These are phyloP conservation scores for Cyclopterus lumpus DNA, from an alignment of 2,797 vertebrate species.

Conservation along the genomic window DNA sequence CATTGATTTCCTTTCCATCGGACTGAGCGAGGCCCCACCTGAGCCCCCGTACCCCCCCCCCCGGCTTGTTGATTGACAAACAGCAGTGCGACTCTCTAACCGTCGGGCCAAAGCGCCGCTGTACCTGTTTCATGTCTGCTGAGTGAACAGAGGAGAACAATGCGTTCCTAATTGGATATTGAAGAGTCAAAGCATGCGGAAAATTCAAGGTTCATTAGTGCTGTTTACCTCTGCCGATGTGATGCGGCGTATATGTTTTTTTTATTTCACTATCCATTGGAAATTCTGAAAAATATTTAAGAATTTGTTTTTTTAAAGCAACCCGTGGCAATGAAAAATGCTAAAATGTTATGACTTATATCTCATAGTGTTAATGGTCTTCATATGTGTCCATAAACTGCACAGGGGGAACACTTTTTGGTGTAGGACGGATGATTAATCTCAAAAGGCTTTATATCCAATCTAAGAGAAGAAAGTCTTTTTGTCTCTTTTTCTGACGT, in stretches of 20 bases:
- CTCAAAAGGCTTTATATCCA: not conserved
- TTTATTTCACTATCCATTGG: too few relatives aligned
- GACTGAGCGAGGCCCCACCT: conserved; percentile 11
- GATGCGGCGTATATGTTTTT: not conserved
- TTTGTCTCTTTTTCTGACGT: not conserved
- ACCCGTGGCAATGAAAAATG: not conserved
- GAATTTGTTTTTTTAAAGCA: too few relatives aligned
- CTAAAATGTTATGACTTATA: not conserved
- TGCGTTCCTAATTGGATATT: conserved; percentile 15
- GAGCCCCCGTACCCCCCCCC: not conserved
- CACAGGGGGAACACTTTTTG: not conserved
- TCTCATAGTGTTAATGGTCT: not conserved
- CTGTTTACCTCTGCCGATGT: conserved; percentile 28
- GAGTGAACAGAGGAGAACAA: not conserved
- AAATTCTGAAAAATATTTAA: too few relatives aligned
- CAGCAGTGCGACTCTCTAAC: conserved; percentile 3
- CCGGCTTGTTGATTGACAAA: conserved; percentile 18
- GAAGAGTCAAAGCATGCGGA: conserved; percentile 7
- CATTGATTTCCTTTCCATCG: conserved; percentile 30
- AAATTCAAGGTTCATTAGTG: conserved; percentile 42
- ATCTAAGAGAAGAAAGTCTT: not conserved
- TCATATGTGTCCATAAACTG: not conserved
- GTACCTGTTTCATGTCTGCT: not conserved
- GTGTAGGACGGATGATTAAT: not conserved
- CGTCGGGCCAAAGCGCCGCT: not conserved